Base-by-base conservation (phyloP, 1,140 invertebrate species). In the Cephus cinctus region DNA sequence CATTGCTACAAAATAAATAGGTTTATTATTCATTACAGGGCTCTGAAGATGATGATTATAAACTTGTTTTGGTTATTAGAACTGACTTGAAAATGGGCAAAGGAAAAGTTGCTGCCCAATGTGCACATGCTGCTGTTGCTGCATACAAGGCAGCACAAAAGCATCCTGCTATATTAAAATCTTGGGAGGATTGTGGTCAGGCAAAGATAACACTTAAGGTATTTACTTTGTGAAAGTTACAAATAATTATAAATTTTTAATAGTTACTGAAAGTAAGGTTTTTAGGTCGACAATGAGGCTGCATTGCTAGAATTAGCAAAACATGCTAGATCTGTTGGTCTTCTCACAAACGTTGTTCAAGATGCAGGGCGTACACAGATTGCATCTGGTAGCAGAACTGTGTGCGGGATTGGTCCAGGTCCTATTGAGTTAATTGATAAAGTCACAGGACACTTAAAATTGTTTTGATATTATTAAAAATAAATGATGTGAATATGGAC, bases 321-420 rank as follows among this genome's bases (percentile, higher is more conserved):
- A 38, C 75, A 83, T 52, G 92, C 93, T 1, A 84, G 81, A 56
- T 67, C 78, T 20, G 54, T 80, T 34, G 86, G 87, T 41, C 65
- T 97, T 3, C 77, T 88, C 32, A 83, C 86, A 18, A 85, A 84
- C 56, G 56, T 92, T 6, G 86, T 97, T 56, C 75, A 82, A 52
- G 94, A 98, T 80, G 94, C 93, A 16, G 94, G 94, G 15, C 81
- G 87, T 57, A 98, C 95, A 16, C 92, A 98, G 77, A 86, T 97
- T 54, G 84, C 84, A 22, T 78, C 85, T 16, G 94, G 93, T 48
- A 89, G 90, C 15, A 82, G 82, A 57, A 98, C 94, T 54, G 94
- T 96, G 14, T 76, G 96, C 42, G 93, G 88, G 5, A 80, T 98
- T 51, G 95, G 95, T n/a, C 95, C 90, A 58, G 92, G 88, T 22